Conservation (phyloP, 1,140 invertebrate genomes). For the Littorina saxatilis region DNA sequence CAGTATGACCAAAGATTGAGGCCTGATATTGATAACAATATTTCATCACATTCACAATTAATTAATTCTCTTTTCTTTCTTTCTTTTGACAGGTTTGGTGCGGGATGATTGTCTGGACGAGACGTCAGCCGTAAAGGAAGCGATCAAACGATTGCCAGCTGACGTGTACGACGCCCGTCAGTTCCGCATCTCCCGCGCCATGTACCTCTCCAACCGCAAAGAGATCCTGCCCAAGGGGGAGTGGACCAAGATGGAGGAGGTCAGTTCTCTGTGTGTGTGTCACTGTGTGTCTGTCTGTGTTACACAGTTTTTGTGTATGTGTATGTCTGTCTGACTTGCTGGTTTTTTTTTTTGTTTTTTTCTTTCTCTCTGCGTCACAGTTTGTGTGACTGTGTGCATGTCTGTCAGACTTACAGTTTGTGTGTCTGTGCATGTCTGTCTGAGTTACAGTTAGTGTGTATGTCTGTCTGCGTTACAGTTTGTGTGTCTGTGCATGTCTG, state of each 20-base stretch:
- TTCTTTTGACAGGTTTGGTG: slow-evolving; percentile 81
- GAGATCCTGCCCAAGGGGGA: slow-evolving; percentile 89
- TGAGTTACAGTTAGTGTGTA: too few relatives aligned
- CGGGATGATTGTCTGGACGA: slow-evolving; percentile 87
- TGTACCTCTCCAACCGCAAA: slow-evolving; percentile 85
- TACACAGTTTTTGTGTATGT: too few relatives aligned
- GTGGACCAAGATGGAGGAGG: slow-evolving; percentile 91
- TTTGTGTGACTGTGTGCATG: too few relatives aligned
- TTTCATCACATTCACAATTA: background rate
- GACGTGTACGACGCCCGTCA: slow-evolving; percentile 86
- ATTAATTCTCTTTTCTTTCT: background rate
- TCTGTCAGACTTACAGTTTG: too few relatives aligned
- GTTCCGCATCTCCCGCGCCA: slow-evolving; percentile 86
- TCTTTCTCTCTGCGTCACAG: too few relatives aligned
- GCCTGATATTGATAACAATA: background rate
- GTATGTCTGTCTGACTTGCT: too few relatives aligned
- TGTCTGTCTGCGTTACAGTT: too few relatives aligned
- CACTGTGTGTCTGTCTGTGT: too few relatives aligned
- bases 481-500: too few relatives aligned
- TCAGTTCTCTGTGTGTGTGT: too few relatives aligned
- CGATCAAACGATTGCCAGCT: slow-evolving; percentile 85
- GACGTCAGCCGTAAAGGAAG: slow-evolving; percentile 85
- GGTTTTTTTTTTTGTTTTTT: too few relatives aligned
- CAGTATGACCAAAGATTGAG: background rate
- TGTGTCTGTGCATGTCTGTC: too few relatives aligned